A percentile compares a stretch with the other conserved stretches of the same genome.
These are phyloP conservation scores for Hucho hucho DNA, from an alignment of 2,113 vertebrate genomes.

Conservation along the genomic window DNA sequence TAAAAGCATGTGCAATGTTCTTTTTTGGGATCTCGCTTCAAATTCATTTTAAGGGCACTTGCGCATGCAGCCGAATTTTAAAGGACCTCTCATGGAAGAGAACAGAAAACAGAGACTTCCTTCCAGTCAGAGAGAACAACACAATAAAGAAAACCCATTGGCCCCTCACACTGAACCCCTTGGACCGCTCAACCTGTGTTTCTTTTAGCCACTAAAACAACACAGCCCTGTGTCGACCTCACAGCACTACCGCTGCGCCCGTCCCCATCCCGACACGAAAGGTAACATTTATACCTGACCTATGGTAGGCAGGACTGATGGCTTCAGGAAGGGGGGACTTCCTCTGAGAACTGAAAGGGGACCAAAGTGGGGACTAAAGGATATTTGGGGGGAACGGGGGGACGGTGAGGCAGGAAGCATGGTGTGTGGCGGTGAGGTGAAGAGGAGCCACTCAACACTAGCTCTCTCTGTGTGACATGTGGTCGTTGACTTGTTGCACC, in stretches of 20 bases:
- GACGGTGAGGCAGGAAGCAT: conserved; percentile 40
- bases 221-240: conserved; percentile 31
- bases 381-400: neutral
- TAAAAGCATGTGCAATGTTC: too few relatives aligned
- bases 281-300: conserved; percentile 65
- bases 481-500: neutral
- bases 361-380: conserved; percentile 33
- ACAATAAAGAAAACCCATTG: conserved; percentile 50
- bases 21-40: neutral
- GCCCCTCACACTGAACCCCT: conserved; percentile 19
- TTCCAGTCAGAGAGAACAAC: conserved; percentile 39
- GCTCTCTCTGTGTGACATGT: conserved; percentile 31
- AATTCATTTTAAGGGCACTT: neutral
- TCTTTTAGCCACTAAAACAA: conserved; percentile 59
- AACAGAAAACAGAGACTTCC: conserved; percentile 30
- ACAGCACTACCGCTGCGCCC: conserved; percentile 15
- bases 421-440: conserved; percentile 46
- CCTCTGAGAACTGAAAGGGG: conserved; percentile 50
- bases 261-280: conserved; percentile 46
- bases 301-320: conserved; percentile 58
- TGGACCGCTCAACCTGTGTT: conserved; percentile 47
- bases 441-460: conserved; percentile 37
- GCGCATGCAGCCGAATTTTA: neutral
- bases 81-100: conserved; percentile 14
- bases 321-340: conserved; percentile 68